Evolutionary conservation across 2,113 vertebrate species (phyloP), one percentile per base, ranked within the genome.

Genomic region (Gila orcuttii): DNA sequence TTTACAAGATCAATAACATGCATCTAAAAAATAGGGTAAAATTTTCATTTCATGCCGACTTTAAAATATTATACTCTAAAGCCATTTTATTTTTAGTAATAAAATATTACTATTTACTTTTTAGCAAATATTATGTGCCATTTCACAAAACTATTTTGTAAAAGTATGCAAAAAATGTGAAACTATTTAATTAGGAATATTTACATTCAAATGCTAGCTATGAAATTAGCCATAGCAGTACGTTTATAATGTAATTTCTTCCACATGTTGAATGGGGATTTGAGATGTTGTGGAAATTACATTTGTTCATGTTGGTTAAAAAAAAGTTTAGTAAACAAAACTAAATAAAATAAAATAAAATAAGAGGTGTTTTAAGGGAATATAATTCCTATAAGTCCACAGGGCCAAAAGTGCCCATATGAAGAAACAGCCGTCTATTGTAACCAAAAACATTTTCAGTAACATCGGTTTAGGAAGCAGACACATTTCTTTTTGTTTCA

Each of bases 391-490:
- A 11, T 0, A 71, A 11, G 4, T 23, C 69, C 69, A 42, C 10
- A n/a, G 69, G 21, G 69, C 39, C 23, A 42, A 39, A 39, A 71
- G 8, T 39, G 17, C 33, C 31, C 17, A 33, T 36, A 36, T 68
- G 68, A 39, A 71, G 21, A 36, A 73, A 73, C 69, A 42, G 36
- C 23, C 10, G 42, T 73, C 69, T 42, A n/a, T 42, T 39, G 33
- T 69, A 36, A 71, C 21, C 68, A 71, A 71, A 39, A 39, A 12
- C 19, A 71, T 71, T 71, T 71, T 23, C 28, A 6, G 28, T 66
- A 31, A 17, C 25, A 3, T 15, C 31, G n/a, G 84, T 86, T 88
- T 36, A 73, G 57, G 73, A 36, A 77, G 47, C 17, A 69, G 3
- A 42, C 17, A 42, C 17, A n/a, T n/a, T 15, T 60, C 1, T 42